Base-by-base conservation (phyloP, 2,888 invertebrate species). In the Microplitis deprimator region DNA sequence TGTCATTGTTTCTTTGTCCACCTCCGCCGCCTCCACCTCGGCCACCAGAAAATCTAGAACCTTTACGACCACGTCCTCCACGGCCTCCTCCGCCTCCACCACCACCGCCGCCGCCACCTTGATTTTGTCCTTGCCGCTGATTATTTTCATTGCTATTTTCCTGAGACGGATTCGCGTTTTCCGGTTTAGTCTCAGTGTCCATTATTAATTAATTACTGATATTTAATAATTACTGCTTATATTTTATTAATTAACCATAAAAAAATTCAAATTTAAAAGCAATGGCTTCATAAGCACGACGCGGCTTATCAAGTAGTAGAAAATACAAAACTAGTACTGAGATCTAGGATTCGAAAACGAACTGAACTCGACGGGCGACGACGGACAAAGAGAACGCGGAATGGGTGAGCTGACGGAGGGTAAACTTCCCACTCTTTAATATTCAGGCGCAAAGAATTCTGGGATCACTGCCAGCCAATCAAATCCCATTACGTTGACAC, bases 1-100 rank as follows among this genome's bases (percentile, higher is more conserved):
- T 7, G 73, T 81, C 79, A 72, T 79, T 78, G 62, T 78, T 60
- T 59, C 83, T 83, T 16, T 81, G 85, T 10, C 29, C 29, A n/a
- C 81, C 81, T 5, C 82, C 79, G 16, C 81, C 81, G 0, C 77
- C 77, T 0, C 79, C 78, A n/a, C 85, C 87, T 0, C 89, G 84
- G 40, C 87, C 87, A 2, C 87, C 86, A 5, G 88, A 87, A 73
- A 88, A 88, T 20, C 88, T 79, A 1, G 88, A 85, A 41, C 87
- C 86, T 82, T 86, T 85, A 62, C 87, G 82, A 61, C 88, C 85
- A 71, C 86, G 85, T 77, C 86, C 84, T 39, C 89, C 89, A n/a
- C 85, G 84, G 73, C 82, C 81, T 13, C 84, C 83, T 5, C 87
- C 81, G 0, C 84, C 82, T 7, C 83, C 20, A 20, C 20, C 17